These are phyloP conservation scores for Agrotis puta DNA, from an alignment of 2,888 invertebrate genomes.

Conservation along the genomic window DNA sequence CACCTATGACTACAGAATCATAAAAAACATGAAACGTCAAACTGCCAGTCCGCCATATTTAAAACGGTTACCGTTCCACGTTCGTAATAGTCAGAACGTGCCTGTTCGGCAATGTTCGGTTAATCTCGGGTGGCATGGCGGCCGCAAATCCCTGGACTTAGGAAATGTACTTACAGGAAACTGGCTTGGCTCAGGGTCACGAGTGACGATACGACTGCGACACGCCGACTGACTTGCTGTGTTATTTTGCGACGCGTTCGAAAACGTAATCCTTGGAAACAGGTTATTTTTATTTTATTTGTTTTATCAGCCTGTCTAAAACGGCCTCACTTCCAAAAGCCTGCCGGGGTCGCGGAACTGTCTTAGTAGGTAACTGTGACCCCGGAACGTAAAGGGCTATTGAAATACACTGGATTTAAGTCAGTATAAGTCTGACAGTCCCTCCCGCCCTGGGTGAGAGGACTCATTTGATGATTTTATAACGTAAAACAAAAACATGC, in stretches of 20 bases:
- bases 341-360: too few relatives aligned
- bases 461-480: too few relatives aligned
- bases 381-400: too few relatives aligned
- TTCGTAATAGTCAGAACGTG: constrained; percentile 71
- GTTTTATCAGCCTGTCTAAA: neutral
- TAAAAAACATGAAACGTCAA: constrained; percentile 49
- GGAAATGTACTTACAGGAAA: constrained; percentile 44
- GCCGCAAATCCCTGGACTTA: constrained; percentile 65
- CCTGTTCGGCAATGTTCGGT: constrained; percentile 64
- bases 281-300: neutral
- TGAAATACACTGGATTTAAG: too few relatives aligned
- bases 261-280: constrained; percentile 3
- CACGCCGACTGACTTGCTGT: constrained; percentile 28
- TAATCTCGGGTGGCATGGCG: constrained; percentile 61
- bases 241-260: constrained; percentile 10
- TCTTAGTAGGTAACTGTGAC: too few relatives aligned
- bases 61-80: constrained; percentile 65
- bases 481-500: too few relatives aligned
- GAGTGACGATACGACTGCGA: constrained; percentile 30
- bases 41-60: constrained; percentile 56
- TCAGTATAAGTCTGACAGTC: too few relatives aligned
- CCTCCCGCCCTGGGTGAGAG: too few relatives aligned
- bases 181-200: constrained; percentile 58
- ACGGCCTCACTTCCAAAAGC: too few relatives aligned
- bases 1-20: neutral